Evolutionary conservation across 64 coral and sea anemone species (phyloP).

Genomic region (Orbicella faveolata): DNA sequence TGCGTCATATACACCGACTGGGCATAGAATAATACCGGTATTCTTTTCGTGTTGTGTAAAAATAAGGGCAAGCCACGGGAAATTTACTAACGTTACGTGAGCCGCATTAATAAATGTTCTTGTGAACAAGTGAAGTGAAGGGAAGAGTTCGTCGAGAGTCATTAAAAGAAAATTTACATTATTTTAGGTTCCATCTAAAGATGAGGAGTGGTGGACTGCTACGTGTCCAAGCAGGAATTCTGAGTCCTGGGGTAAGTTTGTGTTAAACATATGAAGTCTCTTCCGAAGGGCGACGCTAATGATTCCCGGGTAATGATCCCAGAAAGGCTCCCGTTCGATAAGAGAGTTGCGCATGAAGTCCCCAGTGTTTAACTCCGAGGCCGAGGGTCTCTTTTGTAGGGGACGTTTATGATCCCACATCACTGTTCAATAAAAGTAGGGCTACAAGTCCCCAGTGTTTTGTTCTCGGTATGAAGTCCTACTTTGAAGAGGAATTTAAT

Average conservation of each 20-base stretch:
- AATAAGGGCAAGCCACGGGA: not conserved
- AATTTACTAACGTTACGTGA: not conserved
- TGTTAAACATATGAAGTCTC: too few relatives aligned
- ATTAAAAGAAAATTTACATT: not conserved
- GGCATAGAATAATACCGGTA: not conserved
- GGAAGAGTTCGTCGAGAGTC: not conserved
- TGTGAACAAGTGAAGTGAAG: not conserved
- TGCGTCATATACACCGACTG: not conserved
- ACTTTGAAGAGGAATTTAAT: too few relatives aligned
- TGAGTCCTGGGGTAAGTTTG: slow-evolving; percentile 66
- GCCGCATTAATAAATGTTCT: not conserved
- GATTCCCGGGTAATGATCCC: too few relatives aligned
- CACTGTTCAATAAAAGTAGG: not conserved
- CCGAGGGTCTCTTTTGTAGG: not conserved
- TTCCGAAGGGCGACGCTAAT: too few relatives aligned
- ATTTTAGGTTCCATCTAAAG: slow-evolving; percentile 79
- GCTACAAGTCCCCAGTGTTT: not conserved
- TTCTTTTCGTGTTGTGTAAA: not conserved
- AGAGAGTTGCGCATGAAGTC: too few relatives aligned
- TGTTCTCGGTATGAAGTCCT: too few relatives aligned
- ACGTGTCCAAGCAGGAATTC: slow-evolving; percentile 69
- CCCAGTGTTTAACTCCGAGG: too few relatives aligned
- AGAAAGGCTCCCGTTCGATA: too few relatives aligned
- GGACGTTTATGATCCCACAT: too few relatives aligned
- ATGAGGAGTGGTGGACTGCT: slow-evolving; percentile 89